Conservation (phyloP, 2,113 vertebrate species). For the Microtus pennsylvanicus region DNA sequence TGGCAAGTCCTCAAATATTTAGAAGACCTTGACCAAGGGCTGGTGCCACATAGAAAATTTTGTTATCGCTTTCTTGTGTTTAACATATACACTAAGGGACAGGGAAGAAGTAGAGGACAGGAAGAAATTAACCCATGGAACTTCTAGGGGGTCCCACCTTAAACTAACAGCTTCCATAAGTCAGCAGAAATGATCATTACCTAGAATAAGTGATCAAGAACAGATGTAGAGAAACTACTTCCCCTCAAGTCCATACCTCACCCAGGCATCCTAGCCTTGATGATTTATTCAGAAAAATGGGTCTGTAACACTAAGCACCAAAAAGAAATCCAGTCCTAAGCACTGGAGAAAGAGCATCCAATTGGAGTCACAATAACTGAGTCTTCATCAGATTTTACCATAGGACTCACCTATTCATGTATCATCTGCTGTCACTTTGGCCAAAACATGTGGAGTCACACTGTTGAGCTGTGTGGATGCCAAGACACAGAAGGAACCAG, state of each 20-base stretch:
- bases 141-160: too few species aligned
- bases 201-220: background rate
- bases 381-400: too few species aligned
- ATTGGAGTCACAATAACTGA: background rate
- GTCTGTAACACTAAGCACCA: background rate
- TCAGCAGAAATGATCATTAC: background rate
- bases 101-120: background rate
- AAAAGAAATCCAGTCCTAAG: background rate
- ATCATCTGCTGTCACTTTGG: background rate
- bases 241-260: fast-evolving
- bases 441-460: too few species aligned
- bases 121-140: background rate
- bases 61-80: background rate
- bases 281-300: background rate
- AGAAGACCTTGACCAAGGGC: background rate
- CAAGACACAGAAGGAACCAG: too few species aligned
- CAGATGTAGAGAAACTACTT: background rate
- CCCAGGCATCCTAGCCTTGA: background rate
- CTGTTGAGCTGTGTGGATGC: too few species aligned
- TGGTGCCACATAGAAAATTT: background rate
- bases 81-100: background rate
- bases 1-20: background rate
- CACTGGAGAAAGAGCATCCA: background rate
- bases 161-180: background rate
- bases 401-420: fast-evolving